Percentiles rank a stretch among this genome's conserved stretches.
phyloP scores from a whole-genome alignment of 2,113 vertebrate genomes.

The Malurus cyaneus region DNA sequence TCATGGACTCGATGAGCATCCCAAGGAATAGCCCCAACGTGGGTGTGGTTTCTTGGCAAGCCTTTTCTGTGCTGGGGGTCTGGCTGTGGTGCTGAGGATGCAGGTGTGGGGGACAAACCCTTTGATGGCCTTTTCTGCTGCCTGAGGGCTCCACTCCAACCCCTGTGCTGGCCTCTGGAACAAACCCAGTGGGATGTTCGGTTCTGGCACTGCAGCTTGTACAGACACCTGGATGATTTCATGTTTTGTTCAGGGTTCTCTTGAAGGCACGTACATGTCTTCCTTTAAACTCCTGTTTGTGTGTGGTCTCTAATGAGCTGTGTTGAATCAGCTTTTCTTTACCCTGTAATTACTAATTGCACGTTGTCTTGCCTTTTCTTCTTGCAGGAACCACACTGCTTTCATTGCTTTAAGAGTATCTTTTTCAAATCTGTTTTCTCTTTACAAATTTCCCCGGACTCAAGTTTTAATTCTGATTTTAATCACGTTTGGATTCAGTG shows the following conservation, averaged over 20 bases:
- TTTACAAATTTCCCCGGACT: fast-evolving
- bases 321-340: background rate
- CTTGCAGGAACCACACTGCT: background rate
- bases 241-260: background rate
- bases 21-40: background rate
- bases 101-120: background rate
- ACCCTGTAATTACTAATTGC: background rate
- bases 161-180: background rate
- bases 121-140: fast-evolving
- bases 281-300: background rate
- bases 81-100: background rate
- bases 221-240: fast-evolving
- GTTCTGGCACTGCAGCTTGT: fast-evolving
- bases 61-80: background rate
- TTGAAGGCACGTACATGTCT: background rate
- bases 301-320: background rate
- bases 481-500: fast-evolving
- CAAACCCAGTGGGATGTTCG: fast-evolving
- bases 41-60: background rate
- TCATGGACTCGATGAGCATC: background rate
- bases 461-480: background rate
- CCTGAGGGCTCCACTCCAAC: background rate
- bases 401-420: background rate
- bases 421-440: background rate
- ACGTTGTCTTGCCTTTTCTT: background rate